phyloP scores from a whole-genome alignment of 1,140 invertebrate genomes.

The Anastrepha ludens region DNA sequence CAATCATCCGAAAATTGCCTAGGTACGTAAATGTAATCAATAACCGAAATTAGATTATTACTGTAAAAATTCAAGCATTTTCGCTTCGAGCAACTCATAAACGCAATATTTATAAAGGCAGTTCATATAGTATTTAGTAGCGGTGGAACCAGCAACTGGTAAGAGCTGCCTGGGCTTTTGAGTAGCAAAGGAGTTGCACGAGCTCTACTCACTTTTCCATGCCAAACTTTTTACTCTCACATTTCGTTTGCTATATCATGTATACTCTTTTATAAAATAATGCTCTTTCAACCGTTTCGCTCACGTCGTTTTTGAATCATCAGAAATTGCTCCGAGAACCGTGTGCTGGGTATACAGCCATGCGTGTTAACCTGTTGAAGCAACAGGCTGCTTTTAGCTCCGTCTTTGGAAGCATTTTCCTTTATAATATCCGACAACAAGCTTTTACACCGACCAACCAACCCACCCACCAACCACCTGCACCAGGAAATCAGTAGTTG shows the following conservation, averaged over 20 bases:
- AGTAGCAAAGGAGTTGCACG: background rate
- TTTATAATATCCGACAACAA: background rate
- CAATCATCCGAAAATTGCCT: no score
- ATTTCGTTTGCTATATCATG: background rate
- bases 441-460: background rate
- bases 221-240: background rate
- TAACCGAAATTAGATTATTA: constrained; percentile 20
- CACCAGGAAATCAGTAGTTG: background rate
- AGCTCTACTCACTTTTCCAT: background rate
- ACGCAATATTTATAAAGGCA: background rate
- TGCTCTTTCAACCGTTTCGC: constrained; percentile 43
- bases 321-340: background rate
- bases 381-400: constrained; percentile 38
- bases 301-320: background rate
- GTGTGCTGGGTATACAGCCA: background rate
- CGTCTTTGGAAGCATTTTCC: background rate
- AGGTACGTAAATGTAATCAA: background rate
- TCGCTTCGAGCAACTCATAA: constrained; percentile 8
- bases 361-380: constrained; percentile 50
- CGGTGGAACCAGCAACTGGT: background rate
- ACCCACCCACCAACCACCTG: background rate
- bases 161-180: background rate
- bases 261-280: background rate
- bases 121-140: background rate
- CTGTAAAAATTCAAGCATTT: constrained; percentile 9